phyloP scores from a whole-genome alignment of 2,113 vertebrate genomes.

The Uria aalge region DNA sequence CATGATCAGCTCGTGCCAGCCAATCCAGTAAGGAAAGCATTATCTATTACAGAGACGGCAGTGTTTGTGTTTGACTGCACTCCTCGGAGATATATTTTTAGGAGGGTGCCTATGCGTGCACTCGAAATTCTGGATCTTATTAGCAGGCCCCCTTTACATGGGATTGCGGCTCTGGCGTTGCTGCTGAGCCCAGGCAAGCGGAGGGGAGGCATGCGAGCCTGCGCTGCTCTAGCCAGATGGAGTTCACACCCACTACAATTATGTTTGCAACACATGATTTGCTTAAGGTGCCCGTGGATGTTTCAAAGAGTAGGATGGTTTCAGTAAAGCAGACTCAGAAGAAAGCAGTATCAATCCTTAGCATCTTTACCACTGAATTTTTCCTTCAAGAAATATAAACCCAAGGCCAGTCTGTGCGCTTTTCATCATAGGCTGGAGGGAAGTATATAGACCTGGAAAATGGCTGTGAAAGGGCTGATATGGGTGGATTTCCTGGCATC shows the following conservation, averaged over 20 bases:
- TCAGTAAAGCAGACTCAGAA: constrained; percentile 1
- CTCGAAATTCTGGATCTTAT: not conserved
- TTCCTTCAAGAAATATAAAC: not conserved
- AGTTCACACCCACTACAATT: constrained; percentile 65
- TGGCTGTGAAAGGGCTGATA: not conserved
- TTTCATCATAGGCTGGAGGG: not conserved
- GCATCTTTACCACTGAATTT: not conserved
- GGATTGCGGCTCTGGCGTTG: not conserved
- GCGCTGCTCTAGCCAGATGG: constrained; percentile 41
- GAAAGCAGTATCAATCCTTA: not conserved
- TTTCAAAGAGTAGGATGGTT: constrained; percentile 34
- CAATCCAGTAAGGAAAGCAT: not conserved
- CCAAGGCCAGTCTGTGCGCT: not conserved
- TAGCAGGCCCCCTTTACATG: not conserved
- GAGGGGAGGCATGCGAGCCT: not conserved
- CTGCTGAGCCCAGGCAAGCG: not conserved
- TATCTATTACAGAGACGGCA: not conserved
- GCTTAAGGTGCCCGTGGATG: constrained; percentile 42
- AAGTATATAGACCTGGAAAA: not conserved
- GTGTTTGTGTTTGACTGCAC: not conserved
- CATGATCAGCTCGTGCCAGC: not conserved
- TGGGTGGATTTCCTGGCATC: not conserved
- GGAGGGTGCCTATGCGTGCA: not conserved
- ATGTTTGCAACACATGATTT: constrained; percentile 60
- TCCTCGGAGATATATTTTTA: not conserved